Base-by-base conservation (phyloP, 2,113 vertebrate genomes). In the Oceanodroma tethys region DNA sequence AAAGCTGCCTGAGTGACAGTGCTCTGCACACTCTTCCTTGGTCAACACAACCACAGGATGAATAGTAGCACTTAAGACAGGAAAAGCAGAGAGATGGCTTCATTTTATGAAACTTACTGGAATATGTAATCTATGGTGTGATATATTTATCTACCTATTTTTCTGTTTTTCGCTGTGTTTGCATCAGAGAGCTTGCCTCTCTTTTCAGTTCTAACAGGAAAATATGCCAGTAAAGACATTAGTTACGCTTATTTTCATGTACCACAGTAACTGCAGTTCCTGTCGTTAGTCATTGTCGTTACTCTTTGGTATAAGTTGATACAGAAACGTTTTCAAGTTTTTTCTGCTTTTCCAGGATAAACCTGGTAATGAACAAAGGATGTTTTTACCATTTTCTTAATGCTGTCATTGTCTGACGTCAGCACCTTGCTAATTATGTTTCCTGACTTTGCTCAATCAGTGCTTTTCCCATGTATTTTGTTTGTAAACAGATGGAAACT, bases 381-480 rank as follows among this genome's bases (percentile, higher is more conserved):
- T 91, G 95, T 93, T 97, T 95, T 95, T 42, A 71, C 66, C 91
- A 13, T 88, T 86, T 93, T 90, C 81, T 86, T 62, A 13, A 16
- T 1, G 6, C 85, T 89, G 88, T 65, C 34, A 10, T 70, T 59
- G 65, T 71, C 67, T 84, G 86, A 93, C 22, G 45, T 86, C 83
- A 95, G 62, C 56, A 27, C 84, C 59, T 93, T 2, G 43, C 62
- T 93, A 75, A 76, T 59, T 66, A 36, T 50, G 79, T 60, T 96
- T 96, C 93, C 90, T 96, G 91, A 36, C 80, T 92, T 52, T 12
- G 36, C 74, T 89, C 55, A 23, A 1, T 75, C n/a, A 3, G 47
- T 38, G 82, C 47, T 86, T 92, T 95, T 52, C 76, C 67, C 45
- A 0, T 45, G 22, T 16, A 8, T 84, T 95, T 88, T 88, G 55